Percentiles rank a stretch among this genome's conserved stretches.
Conservation (phyloP, 2,113 vertebrate genomes). For the Leucopternis melanops region DNA sequence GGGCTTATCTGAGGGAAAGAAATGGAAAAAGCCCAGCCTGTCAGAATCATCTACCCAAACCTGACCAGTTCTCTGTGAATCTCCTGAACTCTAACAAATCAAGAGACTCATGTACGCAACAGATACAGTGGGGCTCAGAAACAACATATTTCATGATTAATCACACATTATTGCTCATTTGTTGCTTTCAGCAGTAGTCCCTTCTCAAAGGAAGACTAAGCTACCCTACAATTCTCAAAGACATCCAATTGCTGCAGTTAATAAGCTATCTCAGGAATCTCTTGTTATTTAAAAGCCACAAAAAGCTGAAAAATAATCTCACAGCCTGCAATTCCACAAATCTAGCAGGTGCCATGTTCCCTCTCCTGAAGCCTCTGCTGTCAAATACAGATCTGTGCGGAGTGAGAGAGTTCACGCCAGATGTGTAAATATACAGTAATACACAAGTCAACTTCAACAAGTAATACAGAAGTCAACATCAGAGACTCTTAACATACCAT, state of each 20-base stretch:
- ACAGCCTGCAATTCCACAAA: background rate
- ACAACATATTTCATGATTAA: background rate
- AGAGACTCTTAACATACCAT: background rate
- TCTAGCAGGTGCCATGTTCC: background rate
- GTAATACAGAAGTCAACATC: background rate
- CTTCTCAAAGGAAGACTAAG: background rate
- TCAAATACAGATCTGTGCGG: background rate
- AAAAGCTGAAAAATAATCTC: background rate
- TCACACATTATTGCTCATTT: background rate
- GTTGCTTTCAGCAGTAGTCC: background rate
- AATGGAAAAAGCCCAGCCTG: background rate
- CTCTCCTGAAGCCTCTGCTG: background rate
- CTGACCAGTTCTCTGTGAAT: background rate
- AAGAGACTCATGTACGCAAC: background rate
- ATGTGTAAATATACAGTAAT: background rate
- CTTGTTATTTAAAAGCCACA: background rate
- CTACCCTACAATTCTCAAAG: background rate
- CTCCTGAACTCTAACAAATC: background rate
- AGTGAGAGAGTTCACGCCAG: background rate
- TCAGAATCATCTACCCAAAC: background rate
- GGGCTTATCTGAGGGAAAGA: background rate
- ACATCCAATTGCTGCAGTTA: background rate
- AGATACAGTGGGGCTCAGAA: background rate
- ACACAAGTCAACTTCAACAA: background rate
- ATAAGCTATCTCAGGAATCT: background rate